Base-by-base conservation (phyloP, 2,113 vertebrate species). In the Elanoides forficatus region DNA sequence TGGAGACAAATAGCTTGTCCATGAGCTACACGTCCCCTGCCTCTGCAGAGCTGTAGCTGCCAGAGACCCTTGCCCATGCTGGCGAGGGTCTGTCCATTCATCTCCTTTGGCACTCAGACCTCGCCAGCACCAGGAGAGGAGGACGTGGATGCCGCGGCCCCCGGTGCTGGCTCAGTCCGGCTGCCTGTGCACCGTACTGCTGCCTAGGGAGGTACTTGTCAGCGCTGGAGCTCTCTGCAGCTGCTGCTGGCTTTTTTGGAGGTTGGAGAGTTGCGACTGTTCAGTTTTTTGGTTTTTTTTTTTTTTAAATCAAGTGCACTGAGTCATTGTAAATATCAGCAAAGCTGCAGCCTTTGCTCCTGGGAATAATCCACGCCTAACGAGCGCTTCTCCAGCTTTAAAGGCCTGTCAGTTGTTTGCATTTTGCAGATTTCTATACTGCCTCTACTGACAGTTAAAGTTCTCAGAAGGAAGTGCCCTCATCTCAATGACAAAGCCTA, bases 281-380 rank as follows among this genome's bases (percentile, higher is more conserved):
- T 86, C 26, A 5, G 58, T 30, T 7, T 11, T 9, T 30, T n/a
- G n/a, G 11, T 40, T 29, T 5, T 9, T 16, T 34, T 74, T 21
- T 72, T 73, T 67, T 58, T 19, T 0, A 80, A 89, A 81, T 92
- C 90, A 95, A 96, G 93, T 83, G 86, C 80, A 90, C 36, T 90
- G 94, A 97, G 91, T 97, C 94, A 95, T 62, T 90, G 93, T 80
- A 88, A 94, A 86, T 90, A 90, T 66, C 88, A 94, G 93, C 83
- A 94, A 88, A 95, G 82, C 91, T 96, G 79, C 93, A 94, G 86
- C 32, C 71, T 80, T 81, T 83, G 66, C 93, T 92, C 75, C 50
- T 70, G 90, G 95, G 80, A 88, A 62, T 88, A 91, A 94, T 95
- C 93, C 93, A 88, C 0, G 10, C 66, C 95, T 93, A 85, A 93